Conservation (phyloP, 2,113 vertebrate genomes). For the Mustela lutreola region DNA sequence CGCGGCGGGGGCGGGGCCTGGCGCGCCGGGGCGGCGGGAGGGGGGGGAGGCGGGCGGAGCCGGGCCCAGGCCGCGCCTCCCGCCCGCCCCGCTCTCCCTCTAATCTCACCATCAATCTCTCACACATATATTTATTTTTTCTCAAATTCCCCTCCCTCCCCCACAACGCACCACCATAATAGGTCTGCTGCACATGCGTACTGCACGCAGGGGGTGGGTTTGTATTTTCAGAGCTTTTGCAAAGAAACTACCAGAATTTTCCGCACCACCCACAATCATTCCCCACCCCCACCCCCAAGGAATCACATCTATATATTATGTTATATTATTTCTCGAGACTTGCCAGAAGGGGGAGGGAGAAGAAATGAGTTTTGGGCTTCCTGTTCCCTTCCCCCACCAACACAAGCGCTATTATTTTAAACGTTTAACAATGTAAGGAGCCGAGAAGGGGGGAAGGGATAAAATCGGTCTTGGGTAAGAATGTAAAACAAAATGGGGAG, state of each 20-base stretch:
- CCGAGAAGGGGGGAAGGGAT: conserved; percentile 76
- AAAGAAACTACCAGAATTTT: conserved; percentile 86
- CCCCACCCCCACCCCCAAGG: conserved; percentile 79
- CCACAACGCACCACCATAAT: conserved; percentile 84
- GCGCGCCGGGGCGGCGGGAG: conserved; percentile 58
- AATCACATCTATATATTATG: conserved; percentile 85
- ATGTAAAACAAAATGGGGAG: conserved; percentile 84
- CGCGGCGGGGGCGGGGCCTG: conserved; percentile 54
- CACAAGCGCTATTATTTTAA: conserved; percentile 83
- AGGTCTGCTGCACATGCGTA: conserved; percentile 84
- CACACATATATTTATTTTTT: conserved; percentile 87
- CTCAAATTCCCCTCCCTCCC: conserved; percentile 85
- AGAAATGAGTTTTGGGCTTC: conserved; percentile 81
- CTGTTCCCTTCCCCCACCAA: conserved; percentile 83
- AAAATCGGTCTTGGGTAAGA: conserved; percentile 80
- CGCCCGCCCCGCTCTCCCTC: conserved; percentile 76
- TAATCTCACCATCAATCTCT: conserved; percentile 86
- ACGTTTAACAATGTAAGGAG: conserved; percentile 83
- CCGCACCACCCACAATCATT: conserved; percentile 82
- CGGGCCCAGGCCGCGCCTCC: conserved; percentile 64
- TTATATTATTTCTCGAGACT: conserved; percentile 84
- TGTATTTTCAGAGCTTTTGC: conserved; percentile 83
- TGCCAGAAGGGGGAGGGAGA: conserved; percentile 83
- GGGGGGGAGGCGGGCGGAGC: conserved; percentile 50
- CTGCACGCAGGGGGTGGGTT: conserved; percentile 82